Conservation (phyloP, 2,888 invertebrate species). For the Dilophus febrilis region DNA sequence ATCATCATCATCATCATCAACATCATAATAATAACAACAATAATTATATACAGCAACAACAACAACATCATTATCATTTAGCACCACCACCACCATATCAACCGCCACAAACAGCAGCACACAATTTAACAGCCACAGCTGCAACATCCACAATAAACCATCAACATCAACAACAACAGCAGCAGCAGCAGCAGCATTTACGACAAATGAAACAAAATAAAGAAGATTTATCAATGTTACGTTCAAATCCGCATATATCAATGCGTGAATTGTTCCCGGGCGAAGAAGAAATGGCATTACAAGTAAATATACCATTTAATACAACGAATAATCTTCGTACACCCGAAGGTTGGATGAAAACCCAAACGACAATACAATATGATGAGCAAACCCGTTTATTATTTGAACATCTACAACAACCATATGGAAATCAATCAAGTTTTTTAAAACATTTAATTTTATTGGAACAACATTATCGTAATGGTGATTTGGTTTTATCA, state of each 20-base stretch:
- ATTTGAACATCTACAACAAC: constrained; percentile 69
- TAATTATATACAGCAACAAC: constrained; percentile 7
- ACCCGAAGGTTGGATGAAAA: constrained; percentile 73
- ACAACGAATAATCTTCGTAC: constrained; percentile 35
- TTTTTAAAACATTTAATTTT: constrained; percentile 65
- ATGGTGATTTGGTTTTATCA: constrained; percentile 58
- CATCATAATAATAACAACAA: too few species aligned
- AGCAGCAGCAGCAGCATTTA: constrained; percentile 15
- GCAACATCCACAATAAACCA: constrained; percentile 14
- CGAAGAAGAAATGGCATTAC: constrained; percentile 64
- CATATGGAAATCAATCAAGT: constrained; percentile 75
- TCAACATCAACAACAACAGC: constrained; percentile 4
- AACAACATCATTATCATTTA: constrained; percentile 9
- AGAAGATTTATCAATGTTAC: constrained; percentile 25
- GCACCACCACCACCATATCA: constrained; percentile 14
- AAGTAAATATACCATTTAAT: constrained; percentile 57
- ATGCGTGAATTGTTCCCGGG: constrained; percentile 67
- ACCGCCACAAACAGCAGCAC: constrained; percentile 1
- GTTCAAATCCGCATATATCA: constrained; percentile 59
- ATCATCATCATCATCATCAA: constrained; percentile 1
- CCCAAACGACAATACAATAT: constrained; percentile 60
- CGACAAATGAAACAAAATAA: constrained; percentile 5
- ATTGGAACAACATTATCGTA: constrained; percentile 67
- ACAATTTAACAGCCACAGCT: too few species aligned
- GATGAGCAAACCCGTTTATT: constrained; percentile 63